These are phyloP conservation scores for Siniperca knerii DNA, from an alignment of 2,113 vertebrate genomes.

Conservation along the genomic window DNA sequence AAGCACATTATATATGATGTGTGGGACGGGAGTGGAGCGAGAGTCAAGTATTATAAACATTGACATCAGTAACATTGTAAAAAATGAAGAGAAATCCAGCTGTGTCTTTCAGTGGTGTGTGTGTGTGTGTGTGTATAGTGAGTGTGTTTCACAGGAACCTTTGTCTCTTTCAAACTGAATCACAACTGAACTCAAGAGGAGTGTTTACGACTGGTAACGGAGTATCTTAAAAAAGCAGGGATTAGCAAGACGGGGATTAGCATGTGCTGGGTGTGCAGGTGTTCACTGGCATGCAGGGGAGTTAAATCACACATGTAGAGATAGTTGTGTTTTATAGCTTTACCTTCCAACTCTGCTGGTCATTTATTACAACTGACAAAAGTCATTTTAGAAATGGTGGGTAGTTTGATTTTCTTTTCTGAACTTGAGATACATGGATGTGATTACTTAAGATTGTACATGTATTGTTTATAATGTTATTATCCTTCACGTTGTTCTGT, in stretches of 20 bases:
- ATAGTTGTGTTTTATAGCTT: background rate
- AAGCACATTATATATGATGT: background rate
- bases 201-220: background rate
- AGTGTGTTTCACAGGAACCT: conserved; percentile 11
- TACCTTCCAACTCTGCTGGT: background rate
- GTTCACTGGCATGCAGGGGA: conserved; percentile 52
- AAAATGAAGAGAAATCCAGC: background rate
- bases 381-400: background rate
- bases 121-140: background rate
- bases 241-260: conserved; percentile 55
- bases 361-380: background rate
- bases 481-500: background rate
- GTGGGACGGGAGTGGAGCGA: background rate
- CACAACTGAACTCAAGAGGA: conserved; percentile 11
- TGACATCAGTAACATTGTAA: background rate
- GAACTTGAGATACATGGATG: background rate
- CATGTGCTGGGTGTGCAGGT: conserved; percentile 44
- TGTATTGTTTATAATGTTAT: background rate
- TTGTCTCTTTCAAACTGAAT: conserved; percentile 12
- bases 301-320: conserved; percentile 25
- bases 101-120: background rate
- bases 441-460: background rate
- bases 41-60: background rate
- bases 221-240: conserved; percentile 45
- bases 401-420: background rate